These are phyloP conservation scores for Conus ventricosus DNA, from an alignment of 1,140 invertebrate genomes.

Conservation along the genomic window DNA sequence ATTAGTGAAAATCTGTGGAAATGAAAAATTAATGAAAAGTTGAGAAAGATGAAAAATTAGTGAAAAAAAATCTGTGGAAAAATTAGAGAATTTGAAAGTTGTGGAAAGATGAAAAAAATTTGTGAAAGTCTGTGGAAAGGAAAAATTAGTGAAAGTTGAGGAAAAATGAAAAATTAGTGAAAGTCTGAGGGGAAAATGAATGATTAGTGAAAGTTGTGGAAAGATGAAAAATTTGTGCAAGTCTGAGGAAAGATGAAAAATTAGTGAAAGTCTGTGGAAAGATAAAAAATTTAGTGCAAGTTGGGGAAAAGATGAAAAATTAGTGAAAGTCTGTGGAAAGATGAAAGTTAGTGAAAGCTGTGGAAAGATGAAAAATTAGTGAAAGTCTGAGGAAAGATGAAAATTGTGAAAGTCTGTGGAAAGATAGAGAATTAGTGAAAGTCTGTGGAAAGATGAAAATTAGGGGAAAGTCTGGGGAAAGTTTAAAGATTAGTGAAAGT, in stretches of 20 bases:
- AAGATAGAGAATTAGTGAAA: too few relatives aligned
- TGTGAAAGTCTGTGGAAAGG: too few relatives aligned
- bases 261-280: too few relatives aligned
- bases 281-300: too few relatives aligned
- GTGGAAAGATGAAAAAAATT: not conserved
- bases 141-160: not conserved
- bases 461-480: too few relatives aligned
- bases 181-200: too few relatives aligned
- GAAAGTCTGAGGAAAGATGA: not conserved
- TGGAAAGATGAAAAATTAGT: not conserved
- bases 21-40: too few relatives aligned
- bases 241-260: too few relatives aligned
- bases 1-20: too few relatives aligned
- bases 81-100: not conserved
- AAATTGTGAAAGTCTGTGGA: not conserved
- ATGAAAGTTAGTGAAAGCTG: not conserved
- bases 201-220: too few relatives aligned
- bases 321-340: not conserved
- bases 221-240: too few relatives aligned
- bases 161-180: not conserved
- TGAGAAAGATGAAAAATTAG: not conserved
- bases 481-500: not conserved
- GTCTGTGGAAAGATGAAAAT: not conserved
- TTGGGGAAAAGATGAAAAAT: not conserved
- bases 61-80: too few relatives aligned